Percentiles rank a stretch among this genome's conserved stretches.
phyloP scores from a whole-genome alignment of 2,113 vertebrate species.

The Cisticola juncidis region DNA sequence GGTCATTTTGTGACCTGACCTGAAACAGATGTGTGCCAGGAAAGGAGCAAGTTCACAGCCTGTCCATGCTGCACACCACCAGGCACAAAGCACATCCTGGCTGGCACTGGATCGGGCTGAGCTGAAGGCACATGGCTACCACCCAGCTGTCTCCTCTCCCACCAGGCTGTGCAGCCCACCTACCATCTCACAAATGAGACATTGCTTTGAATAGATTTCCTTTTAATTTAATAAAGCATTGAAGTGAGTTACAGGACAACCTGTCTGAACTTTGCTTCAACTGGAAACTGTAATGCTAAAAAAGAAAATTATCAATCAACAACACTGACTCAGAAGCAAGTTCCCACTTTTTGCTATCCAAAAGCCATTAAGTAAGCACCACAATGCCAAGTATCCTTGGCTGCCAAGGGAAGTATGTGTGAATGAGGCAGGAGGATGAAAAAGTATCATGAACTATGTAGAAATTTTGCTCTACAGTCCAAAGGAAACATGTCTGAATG shows the following conservation, averaged over 20 bases:
- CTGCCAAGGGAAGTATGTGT: not conserved
- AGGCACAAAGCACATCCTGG: not conserved
- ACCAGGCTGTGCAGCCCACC: not conserved
- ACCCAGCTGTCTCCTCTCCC: not conserved
- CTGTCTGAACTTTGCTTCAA: not conserved
- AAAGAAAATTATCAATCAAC: not conserved
- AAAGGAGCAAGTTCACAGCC: not conserved
- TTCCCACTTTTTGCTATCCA: not conserved
- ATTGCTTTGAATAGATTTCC: not conserved
- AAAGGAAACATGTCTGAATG: not conserved
- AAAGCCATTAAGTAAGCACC: not conserved
- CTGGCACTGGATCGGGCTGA: fast-evolving
- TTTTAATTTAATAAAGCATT: not conserved
- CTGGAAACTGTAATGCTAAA: not conserved
- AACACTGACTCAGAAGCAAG: not conserved
- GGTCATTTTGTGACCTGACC: not conserved
- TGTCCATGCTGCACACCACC: not conserved
- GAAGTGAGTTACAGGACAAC: not conserved
- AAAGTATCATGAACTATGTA: not conserved
- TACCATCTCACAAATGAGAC: not conserved
- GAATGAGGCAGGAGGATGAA: not conserved
- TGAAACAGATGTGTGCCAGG: not conserved
- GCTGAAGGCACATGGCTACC: not conserved
- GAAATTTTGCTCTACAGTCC: not conserved
- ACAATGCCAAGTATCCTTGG: not conserved